Evolutionary conservation across 1,140 invertebrate genomes (phyloP).

Genomic region (Drosophila paulistorum): DNA sequence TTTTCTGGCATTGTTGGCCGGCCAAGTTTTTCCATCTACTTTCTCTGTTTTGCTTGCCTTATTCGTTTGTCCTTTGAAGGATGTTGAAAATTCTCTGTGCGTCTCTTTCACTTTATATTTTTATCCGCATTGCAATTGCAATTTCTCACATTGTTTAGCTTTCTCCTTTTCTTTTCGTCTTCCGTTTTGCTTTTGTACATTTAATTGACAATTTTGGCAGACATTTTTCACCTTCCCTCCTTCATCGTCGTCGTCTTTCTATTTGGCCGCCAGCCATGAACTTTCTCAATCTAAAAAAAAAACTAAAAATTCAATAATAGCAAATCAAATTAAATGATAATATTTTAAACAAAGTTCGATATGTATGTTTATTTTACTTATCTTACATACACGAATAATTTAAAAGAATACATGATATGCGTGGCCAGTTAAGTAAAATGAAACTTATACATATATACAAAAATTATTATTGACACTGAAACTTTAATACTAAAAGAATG

Average conservation of each 20-base stretch:
- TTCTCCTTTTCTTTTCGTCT: slow-evolving; percentile 1
- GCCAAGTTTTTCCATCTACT: slow-evolving; percentile 39
- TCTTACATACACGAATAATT: too few relatives aligned
- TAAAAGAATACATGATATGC: too few relatives aligned
- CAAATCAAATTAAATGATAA: slow-evolving; percentile 34
- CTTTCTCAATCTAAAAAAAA: slow-evolving; percentile 24
- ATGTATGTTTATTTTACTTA: too few relatives aligned
- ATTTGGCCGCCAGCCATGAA: slow-evolving; percentile 45
- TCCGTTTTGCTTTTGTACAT: slow-evolving; percentile 40
- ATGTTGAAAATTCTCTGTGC: slow-evolving; percentile 5
- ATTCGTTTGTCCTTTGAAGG: slow-evolving; percentile 34
- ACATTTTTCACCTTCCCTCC: slow-evolving; percentile 63
- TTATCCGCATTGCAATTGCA: slow-evolving; percentile 38
- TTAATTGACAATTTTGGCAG: slow-evolving; percentile 70
- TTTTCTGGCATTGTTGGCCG: slow-evolving; percentile 35
- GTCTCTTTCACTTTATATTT: slow-evolving; percentile 1
- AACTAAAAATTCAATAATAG: slow-evolving; percentile 15
- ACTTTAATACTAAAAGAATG: too few relatives aligned
- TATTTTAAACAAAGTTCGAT: neutral
- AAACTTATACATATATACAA: too few relatives aligned
- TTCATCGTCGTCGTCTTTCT: neutral
- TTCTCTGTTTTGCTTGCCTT: slow-evolving; percentile 69
- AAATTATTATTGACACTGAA: too few relatives aligned
- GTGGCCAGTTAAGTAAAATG: too few relatives aligned
- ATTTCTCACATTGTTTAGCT: slow-evolving; percentile 34